A percentile compares a stretch with the other conserved stretches of the same genome.
Conservation (phyloP, 2,113 vertebrate genomes). For the Piaya cayana region DNA sequence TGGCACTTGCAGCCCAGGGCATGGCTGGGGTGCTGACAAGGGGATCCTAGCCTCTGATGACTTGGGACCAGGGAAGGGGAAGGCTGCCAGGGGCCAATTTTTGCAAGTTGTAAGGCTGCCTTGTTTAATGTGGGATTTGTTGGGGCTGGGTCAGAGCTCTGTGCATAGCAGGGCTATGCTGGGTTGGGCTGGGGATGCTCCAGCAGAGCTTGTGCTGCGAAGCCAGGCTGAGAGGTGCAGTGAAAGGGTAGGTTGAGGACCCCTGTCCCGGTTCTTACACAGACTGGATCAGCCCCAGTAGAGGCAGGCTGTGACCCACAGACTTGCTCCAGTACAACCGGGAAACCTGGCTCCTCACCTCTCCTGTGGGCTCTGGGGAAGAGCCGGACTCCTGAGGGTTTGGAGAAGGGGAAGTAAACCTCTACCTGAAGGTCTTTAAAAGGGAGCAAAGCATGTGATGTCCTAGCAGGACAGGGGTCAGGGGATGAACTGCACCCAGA, state of each 20-base stretch:
- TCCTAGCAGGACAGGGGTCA: neutral
- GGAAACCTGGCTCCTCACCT: neutral
- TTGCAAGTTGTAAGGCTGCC: neutral
- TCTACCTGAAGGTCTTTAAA: neutral
- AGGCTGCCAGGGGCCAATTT: neutral
- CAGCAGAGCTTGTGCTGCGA: neutral
- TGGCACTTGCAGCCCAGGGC: neutral
- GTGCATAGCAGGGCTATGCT: fast-evolving
- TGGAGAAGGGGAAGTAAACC: neutral
- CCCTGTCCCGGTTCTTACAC: too few species aligned
- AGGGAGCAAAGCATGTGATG: neutral
- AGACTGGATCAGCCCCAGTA: neutral
- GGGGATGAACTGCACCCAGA: neutral
- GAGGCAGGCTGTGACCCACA: neutral
- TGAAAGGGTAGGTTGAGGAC: neutral
- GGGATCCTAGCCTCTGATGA: fast-evolving
- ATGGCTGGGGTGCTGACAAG: neutral
- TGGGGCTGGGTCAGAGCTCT: fast-evolving
- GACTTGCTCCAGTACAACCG: neutral
- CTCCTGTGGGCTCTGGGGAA: neutral
- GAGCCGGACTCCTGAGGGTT: neutral
- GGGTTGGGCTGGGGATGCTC: neutral
- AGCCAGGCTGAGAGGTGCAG: fast-evolving
- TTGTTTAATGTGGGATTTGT: neutral
- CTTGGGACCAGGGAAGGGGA: neutral